Base-by-base conservation (phyloP, 2,113 vertebrate species). In the Furnarius figulus region DNA sequence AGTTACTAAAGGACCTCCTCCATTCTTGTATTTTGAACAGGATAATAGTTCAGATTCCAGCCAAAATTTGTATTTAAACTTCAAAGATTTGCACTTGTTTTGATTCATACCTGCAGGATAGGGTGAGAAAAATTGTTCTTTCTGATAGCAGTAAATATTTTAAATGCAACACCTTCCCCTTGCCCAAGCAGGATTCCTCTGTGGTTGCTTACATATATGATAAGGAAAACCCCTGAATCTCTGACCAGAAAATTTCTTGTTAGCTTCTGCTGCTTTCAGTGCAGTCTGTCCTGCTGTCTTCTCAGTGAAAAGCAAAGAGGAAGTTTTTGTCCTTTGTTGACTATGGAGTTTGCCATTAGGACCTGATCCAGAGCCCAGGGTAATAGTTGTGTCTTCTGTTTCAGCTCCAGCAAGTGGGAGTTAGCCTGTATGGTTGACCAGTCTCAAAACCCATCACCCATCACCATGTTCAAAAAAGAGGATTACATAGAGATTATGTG, bases 401-500 rank as follows among this genome's bases (percentile, higher is more conserved):
- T 74, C 83, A 71, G 55, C 39, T 79, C 40, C 67, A 50, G 4
- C 0, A 1, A 86, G 22, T 63, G 31, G 15, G 21, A 80, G 59
- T n/a, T 50, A 52, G 31, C 18, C 33, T 63, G 25, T 56, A 28
- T 8, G 19, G 28, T 8, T 93, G 40, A 42, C 39, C 1, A 3
- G 22, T 58, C 88, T 90, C 7, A 0, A 90, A 89, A 90, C 28
- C 68, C 15, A 77, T 31, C 20, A 90, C 28, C 68, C 15, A 77
- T 31, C 20, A 27, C 19, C 1, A 2, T 68, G 47, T 74, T 84
- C 39, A 53, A 19, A 74, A 82, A 85, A 40, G 22, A 30, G 31
- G 24, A 88, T 86, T 90, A 67, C 55, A 31, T 21, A 25, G 39
- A 93, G 68, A 89, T 94, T 67, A 59, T 77, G 24, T 52, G 72